These are phyloP conservation scores for Hemibagrus wyckioides DNA, from an alignment of 2,113 vertebrate species.

Conservation along the genomic window DNA sequence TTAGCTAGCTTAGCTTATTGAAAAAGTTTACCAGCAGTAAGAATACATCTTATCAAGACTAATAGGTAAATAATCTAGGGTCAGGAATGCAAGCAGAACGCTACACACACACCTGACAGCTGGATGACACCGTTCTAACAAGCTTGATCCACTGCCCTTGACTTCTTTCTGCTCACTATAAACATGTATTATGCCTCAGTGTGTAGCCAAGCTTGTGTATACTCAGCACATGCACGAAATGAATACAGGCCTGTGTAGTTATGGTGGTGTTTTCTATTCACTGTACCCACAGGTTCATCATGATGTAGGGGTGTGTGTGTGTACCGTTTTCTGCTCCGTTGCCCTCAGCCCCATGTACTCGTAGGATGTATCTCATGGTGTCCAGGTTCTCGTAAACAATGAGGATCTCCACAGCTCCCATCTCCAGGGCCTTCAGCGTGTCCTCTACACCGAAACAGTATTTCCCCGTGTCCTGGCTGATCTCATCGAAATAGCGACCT, in stretches of 20 bases:
- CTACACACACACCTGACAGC: conserved; percentile 10
- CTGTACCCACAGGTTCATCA: background rate
- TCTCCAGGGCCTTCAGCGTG: conserved; percentile 97
- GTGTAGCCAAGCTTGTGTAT: background rate
- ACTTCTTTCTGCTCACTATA: background rate
- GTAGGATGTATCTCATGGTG: conserved; percentile 98
- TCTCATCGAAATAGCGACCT: conserved; percentile 99
- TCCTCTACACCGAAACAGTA: conserved; percentile 99
- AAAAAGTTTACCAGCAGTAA: background rate
- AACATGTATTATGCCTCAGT: background rate
- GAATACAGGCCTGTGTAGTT: background rate
- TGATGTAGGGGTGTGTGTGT: background rate
- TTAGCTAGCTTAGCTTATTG: background rate
- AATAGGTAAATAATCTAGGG: background rate
- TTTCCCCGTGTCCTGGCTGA: conserved; percentile 98
- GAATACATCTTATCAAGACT: background rate
- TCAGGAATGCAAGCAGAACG: background rate
- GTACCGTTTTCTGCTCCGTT: conserved; percentile 75
- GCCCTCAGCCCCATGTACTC: conserved; percentile 93
- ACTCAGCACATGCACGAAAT: background rate
- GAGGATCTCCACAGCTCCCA: conserved; percentile 99
- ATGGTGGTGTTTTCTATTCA: background rate
- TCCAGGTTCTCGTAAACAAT: conserved; percentile 99
- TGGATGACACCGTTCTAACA: background rate
- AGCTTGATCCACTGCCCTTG: background rate